Conservation (phyloP, 2,888 invertebrate genomes). For the Corythucha ciliata region DNA sequence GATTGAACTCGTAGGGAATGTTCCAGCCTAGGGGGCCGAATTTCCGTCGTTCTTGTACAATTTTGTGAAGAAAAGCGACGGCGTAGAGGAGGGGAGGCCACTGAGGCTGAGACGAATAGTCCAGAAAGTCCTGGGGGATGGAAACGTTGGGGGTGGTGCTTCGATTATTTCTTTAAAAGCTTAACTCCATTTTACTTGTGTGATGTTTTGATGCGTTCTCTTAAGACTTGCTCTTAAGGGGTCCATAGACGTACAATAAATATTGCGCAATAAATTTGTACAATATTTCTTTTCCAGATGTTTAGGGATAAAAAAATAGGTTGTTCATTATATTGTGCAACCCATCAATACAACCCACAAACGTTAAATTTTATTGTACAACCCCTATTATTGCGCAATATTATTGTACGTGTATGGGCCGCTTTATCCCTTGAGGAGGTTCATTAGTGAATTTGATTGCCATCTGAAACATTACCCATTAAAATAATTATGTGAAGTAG, state of each 20-base stretch:
- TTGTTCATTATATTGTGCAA: too few species aligned
- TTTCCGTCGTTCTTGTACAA: slow-evolving; percentile 89
- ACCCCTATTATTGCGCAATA: too few species aligned
- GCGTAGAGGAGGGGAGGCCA: slow-evolving; percentile 92
- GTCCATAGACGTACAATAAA: too few species aligned
- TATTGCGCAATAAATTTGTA: too few species aligned
- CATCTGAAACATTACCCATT: too few species aligned
- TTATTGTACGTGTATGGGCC: too few species aligned
- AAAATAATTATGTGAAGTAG: too few species aligned
- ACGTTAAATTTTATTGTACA: too few species aligned
- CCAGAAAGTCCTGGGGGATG: slow-evolving; percentile 65
- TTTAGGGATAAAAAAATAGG: too few species aligned
- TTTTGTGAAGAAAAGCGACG: slow-evolving; percentile 89
- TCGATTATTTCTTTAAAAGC: too few species aligned
- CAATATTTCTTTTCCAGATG: too few species aligned
- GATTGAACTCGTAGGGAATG: slow-evolving; percentile 92
- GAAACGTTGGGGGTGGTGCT: not conserved
- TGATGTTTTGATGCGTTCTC: slow-evolving; percentile 81
- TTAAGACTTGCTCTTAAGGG: slow-evolving; percentile 84
- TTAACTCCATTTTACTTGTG: slow-evolving; percentile 48
- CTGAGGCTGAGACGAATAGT: slow-evolving; percentile 80
- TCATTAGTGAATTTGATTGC: slow-evolving; percentile 97
- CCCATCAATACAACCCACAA: too few species aligned
- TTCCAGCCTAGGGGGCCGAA: slow-evolving; percentile 97
- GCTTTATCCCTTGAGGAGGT: slow-evolving; percentile 90